These are phyloP conservation scores for Myodes glareolus DNA, from an alignment of 2,113 vertebrate genomes.

Conservation along the genomic window DNA sequence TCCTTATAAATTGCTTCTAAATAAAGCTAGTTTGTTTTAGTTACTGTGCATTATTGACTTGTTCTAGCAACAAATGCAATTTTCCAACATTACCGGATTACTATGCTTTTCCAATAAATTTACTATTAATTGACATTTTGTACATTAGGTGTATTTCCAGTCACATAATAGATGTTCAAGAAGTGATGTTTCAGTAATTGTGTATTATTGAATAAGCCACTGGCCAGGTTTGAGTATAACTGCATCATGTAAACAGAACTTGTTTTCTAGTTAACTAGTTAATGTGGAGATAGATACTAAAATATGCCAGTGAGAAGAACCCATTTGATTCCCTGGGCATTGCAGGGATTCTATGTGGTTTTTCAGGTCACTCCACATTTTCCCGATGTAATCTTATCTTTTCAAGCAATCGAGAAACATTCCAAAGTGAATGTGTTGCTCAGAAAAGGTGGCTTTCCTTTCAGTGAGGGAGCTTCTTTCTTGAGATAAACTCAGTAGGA, in stretches of 20 bases:
- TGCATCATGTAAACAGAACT: not conserved
- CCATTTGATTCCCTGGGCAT: not conserved
- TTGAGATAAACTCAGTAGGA: not conserved
- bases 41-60: not conserved
- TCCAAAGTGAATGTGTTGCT: not conserved
- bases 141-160: not conserved
- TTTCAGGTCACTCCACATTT: not conserved
- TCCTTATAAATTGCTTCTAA: not conserved
- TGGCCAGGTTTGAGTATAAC: not conserved
- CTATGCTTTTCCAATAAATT: not conserved
- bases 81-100: not conserved
- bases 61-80: not conserved
- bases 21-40: not conserved
- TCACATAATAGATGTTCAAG: not conserved
- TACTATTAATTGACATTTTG: not conserved
- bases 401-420: not conserved
- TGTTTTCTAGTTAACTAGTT: not conserved
- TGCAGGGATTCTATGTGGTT: not conserved
- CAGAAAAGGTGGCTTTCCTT: not conserved
- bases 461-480: not conserved
- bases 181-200: constrained; percentile 9
- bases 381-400: not conserved
- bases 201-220: not conserved
- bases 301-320: not conserved
- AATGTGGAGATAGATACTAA: not conserved